These are phyloP conservation scores for Lapara coniferarum DNA, from an alignment of 2,888 invertebrate species.

Conservation along the genomic window DNA sequence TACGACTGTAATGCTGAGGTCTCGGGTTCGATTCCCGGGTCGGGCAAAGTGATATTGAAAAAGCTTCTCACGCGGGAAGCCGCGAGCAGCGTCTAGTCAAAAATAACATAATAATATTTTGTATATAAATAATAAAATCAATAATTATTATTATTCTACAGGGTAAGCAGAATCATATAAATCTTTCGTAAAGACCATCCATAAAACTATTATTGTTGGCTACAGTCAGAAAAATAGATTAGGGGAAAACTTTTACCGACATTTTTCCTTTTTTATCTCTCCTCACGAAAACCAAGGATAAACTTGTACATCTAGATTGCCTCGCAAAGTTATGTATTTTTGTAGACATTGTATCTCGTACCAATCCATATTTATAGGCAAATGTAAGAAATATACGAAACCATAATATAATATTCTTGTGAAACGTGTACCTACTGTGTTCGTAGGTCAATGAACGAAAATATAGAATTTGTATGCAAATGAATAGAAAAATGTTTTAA, in stretches of 20 bases:
- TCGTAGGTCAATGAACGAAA: not conserved
- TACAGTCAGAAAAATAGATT: constrained; percentile 21
- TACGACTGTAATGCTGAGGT: too few species aligned
- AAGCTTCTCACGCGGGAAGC: too few species aligned
- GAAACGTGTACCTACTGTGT: not conserved
- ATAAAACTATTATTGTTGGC: constrained; percentile 23
- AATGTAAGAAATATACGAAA: not conserved
- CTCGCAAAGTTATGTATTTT: constrained; percentile 16
- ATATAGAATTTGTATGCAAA: not conserved
- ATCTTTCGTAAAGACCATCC: constrained; percentile 18
- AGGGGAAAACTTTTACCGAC: constrained; percentile 6
- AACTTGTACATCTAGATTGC: constrained; percentile 14
- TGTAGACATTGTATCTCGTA: not conserved
- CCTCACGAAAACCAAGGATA: not conserved
- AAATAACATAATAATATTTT: too few species aligned
- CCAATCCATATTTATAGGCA: constrained; percentile 3
- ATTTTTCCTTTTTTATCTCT: constrained; percentile 13
- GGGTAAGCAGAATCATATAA: not conserved
- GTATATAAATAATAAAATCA: not conserved
- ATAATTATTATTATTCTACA: not conserved
- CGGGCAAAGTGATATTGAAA: too few species aligned
- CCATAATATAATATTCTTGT: too few species aligned
- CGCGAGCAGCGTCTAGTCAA: too few species aligned
- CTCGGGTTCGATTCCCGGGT: too few species aligned
- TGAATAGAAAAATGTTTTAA: not conserved